Evolutionary conservation across 2,113 vertebrate species (phyloP).

Genomic region (Poeciliopsis prolifica): DNA sequence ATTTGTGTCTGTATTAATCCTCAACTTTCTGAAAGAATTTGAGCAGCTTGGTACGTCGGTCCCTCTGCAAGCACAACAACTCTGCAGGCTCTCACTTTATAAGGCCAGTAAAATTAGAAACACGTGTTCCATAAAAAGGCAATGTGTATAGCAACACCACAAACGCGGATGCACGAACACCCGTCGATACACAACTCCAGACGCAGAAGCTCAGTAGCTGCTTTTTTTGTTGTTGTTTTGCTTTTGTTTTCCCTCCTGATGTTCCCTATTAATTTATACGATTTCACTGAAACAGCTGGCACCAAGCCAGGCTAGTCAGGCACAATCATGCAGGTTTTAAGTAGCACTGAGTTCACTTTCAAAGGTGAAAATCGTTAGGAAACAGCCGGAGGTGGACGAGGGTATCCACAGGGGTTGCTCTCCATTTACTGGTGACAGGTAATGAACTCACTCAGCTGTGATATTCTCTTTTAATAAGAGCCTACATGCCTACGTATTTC

Average conservation of each 20-base stretch:
- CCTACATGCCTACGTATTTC: conserved; percentile 41
- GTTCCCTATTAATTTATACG: conserved; percentile 56
- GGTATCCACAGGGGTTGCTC: conserved; percentile 51
- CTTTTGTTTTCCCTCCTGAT: conserved; percentile 2
- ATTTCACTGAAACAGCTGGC: conserved; percentile 44
- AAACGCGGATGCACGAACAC: conserved; percentile 62
- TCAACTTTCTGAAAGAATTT: conserved; percentile 41
- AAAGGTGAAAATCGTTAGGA: conserved; percentile 37
- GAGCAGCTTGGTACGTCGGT: conserved; percentile 36
- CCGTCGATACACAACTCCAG: conserved; percentile 40
- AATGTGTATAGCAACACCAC: conserved; percentile 62
- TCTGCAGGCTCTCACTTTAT: conserved; percentile 44
- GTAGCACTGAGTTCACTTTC: conserved; percentile 44
- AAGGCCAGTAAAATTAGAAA: conserved; percentile 61
- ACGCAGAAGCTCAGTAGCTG: conserved; percentile 8
- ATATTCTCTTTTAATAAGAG: conserved; percentile 62
- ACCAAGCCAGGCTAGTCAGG: conserved; percentile 20
- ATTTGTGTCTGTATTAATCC: conserved; percentile 15
- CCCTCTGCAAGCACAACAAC: conserved; percentile 51
- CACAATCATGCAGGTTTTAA: conserved; percentile 36
- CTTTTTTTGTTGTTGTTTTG: neutral
- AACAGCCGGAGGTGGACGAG: conserved; percentile 51
- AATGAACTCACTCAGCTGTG: conserved; percentile 66
- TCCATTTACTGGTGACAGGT: conserved; percentile 43
- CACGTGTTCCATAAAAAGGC: conserved; percentile 70